These are phyloP conservation scores for Oryzias curvinotus DNA, from an alignment of 2,113 vertebrate species.

Conservation along the genomic window DNA sequence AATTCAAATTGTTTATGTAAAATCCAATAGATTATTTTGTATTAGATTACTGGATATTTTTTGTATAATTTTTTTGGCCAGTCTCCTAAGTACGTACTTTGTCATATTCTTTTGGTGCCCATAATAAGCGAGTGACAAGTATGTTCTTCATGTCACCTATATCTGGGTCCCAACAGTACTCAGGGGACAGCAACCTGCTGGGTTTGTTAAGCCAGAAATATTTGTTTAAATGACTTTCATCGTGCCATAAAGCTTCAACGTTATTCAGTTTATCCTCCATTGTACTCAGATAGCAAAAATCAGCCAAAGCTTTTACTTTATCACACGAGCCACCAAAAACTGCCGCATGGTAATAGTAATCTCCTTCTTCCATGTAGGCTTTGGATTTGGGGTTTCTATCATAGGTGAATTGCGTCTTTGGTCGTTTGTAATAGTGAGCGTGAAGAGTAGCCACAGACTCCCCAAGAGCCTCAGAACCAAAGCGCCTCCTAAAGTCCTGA, in stretches of 20 bases:
- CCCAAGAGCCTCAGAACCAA: slow-evolving; percentile 73
- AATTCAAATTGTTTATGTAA: too few relatives aligned
- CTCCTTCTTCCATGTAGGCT: slow-evolving; percentile 57
- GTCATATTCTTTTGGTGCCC: not conserved
- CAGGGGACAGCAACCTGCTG: slow-evolving; percentile 61
- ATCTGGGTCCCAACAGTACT: not conserved
- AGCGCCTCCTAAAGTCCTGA: slow-evolving; percentile 67
- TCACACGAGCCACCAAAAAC: slow-evolving; percentile 73
- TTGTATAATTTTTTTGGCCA: not conserved
- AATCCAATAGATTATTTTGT: too few relatives aligned
- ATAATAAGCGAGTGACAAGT: not conserved
- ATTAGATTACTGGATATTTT: not conserved
- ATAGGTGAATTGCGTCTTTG: slow-evolving; percentile 55
- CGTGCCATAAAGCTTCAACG: slow-evolving; percentile 79
- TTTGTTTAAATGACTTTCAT: slow-evolving; percentile 81
- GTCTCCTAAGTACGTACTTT: not conserved
- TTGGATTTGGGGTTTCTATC: slow-evolving; percentile 68
- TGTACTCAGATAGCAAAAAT: slow-evolving; percentile 55
- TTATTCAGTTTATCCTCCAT: slow-evolving; percentile 60
- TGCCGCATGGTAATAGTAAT: slow-evolving; percentile 80
- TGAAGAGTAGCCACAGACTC: slow-evolving; percentile 76
- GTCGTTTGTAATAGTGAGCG: slow-evolving; percentile 67
- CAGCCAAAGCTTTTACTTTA: slow-evolving; percentile 55
- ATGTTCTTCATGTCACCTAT: not conserved
- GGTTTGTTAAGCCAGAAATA: slow-evolving; percentile 76